Base-by-base conservation (phyloP, 2,797 vertebrate genomes). In the Eutrigla gurnardus region DNA sequence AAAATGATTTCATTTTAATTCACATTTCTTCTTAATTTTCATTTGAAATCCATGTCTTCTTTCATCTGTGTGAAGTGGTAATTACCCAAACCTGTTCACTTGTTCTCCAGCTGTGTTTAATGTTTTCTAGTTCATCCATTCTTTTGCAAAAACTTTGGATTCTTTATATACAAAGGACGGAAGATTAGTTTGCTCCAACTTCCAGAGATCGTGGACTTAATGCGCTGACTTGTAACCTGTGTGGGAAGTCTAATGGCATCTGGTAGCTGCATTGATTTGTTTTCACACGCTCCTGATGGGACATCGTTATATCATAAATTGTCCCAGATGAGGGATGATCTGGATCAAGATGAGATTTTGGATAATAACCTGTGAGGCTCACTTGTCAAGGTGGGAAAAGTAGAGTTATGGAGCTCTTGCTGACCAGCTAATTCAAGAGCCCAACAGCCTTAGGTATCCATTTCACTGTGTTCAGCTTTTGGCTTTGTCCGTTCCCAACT, bases 1-100 rank as follows among this genome's bases (percentile, higher is more conserved):
- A 60, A 71, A 83, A 58, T 87, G 37, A 78, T 89, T 88, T 89
- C 57, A 78, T 88, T 89, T 88, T 86, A 89, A 91, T 89, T 88
- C 49, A 77, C 57, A 70, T 83, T 86, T 77, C 80, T 45, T 80
- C 61, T 80, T 58, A 70, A 78, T 93, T 93, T 91, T 77, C 73
- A 86, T 92, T 89, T 77, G 65, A 88, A 87, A 88, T 85, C 39
- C 65, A 71, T 76, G 68, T 84, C 39, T 70, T 85, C 76, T 57
- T 74, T 68, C 80, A 85, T 89, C 70, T 83, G 42, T 89, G 67
- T 92, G 73, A 77, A 57, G 77, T 81, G 81, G 18, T 84, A 74
- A 81, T 86, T 81, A 50, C 61, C 37, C 65, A 80, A 65, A 81
- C 70, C 63, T 47, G 49, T 77, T 77, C 76, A 83, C 54, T 73